Percentiles rank a stretch among this genome's conserved stretches.
Conservation (phyloP, 2,888 invertebrate genomes). For the Pachliopta kotzebuea region DNA sequence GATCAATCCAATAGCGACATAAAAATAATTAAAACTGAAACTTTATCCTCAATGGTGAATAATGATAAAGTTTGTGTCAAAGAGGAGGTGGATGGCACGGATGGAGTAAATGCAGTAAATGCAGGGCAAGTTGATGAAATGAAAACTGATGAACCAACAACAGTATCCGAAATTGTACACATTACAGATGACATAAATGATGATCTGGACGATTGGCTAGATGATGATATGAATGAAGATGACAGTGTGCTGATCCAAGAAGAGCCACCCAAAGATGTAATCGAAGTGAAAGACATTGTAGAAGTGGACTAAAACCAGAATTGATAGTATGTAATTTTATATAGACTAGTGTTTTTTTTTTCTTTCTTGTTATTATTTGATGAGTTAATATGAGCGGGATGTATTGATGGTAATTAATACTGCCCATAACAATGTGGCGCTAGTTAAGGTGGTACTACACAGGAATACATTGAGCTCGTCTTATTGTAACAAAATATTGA, state of each 20-base stretch:
- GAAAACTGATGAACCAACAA: not conserved
- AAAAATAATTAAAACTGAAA: not conserved
- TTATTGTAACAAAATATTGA: no score
- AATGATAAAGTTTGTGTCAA: not conserved
- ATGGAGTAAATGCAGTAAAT: not conserved
- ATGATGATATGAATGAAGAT: slow-evolving; percentile 11
- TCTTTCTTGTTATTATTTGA: no score
- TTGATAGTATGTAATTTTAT: no score
- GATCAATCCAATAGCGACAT: not conserved
- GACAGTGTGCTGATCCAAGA: not conserved
- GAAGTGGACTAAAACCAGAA: no score
- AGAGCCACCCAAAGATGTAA: not conserved
- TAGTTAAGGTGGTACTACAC: no score
- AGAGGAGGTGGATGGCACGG: no score
- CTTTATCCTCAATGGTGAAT: not conserved
- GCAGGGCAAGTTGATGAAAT: not conserved
- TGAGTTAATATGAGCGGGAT: no score
- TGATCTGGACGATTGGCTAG: slow-evolving; percentile 28
- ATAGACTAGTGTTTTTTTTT: no score
- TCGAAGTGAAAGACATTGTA: not conserved
- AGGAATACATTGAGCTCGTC: no score
- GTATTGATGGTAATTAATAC: no score
- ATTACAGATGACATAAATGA: slow-evolving; percentile 14
- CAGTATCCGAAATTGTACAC: not conserved
- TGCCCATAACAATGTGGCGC: no score